Evolutionary conservation across 2,888 invertebrate genomes (phyloP), one percentile per base, ranked within the genome.

Genomic region (Drosophila demipolita): DNA sequence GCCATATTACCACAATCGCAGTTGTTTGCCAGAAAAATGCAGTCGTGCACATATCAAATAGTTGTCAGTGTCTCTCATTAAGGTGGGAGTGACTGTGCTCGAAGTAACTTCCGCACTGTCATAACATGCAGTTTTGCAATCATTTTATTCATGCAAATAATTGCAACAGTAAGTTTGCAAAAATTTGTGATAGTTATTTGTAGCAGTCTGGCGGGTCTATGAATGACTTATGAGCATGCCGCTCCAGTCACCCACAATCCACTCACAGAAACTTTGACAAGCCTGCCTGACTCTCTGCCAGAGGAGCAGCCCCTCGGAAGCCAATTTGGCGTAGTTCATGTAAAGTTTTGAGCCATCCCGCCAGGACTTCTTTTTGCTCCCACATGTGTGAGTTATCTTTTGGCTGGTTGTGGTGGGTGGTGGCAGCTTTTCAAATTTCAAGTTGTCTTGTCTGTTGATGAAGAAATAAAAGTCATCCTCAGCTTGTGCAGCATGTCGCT

Each of bases 151-250:
- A 75, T 78, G 57, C 73, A 80, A 29, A 29, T 87, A 83, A 84
- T 87, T 84, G 85, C 60, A 61, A 55, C 59, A 61, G 61, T 65
- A 84, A 80, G 74, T 82, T 82, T 62, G 60, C 63, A 79, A 69
- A 80, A 85, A 77, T 67, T 67, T 64, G 57, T 54, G 75, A 75
- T 68, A 76, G 75, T 84, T 85, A 78, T 82, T 87, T 85, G 80
- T 80, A 66, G 71, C 78, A 53, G 67, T 70, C 73, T 36, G 38
- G 62, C 60, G 53, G 20, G 26, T 20, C 40, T 54, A 40, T 68
- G 49, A 60, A 66, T 66, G 63, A 74, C 38, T 75, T 71, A 71
- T 77, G 61, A 63, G 67, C 65, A 42, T 66, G 64, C 15, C 64
- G 62, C 62, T 62, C 50, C 72, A 54, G 50, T 61, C 48, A 60